phyloP scores from a whole-genome alignment of 1,140 invertebrate species.

The Rhagoletis pomonella region DNA sequence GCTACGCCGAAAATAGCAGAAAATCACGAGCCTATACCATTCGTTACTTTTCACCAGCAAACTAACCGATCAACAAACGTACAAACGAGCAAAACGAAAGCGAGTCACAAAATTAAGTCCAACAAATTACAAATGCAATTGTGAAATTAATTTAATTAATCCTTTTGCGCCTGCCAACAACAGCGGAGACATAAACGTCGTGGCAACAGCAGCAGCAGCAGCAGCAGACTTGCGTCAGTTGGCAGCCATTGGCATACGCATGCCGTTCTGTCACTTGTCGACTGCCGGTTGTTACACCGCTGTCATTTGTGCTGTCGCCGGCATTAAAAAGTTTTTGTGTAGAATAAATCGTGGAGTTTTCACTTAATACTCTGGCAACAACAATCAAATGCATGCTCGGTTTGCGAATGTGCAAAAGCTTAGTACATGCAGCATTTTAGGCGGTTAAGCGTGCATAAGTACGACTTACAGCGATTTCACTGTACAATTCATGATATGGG shows the following conservation, averaged over 20 bases:
- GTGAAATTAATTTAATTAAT: constrained; percentile 73
- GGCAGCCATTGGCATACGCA: constrained; percentile 9
- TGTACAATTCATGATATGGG: neutral
- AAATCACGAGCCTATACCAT: neutral
- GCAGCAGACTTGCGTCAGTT: constrained; percentile 5
- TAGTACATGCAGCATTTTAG: neutral
- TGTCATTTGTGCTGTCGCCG: neutral
- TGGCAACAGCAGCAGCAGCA: neutral
- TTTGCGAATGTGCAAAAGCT: neutral
- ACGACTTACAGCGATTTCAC: neutral
- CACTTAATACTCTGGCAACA: neutral
- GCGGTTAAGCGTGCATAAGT: neutral
- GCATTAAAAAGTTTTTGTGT: constrained; percentile 33
- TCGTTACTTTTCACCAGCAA: neutral
- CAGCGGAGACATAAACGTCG: constrained; percentile 53
- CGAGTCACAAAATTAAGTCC: constrained; percentile 40
- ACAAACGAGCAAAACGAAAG: neutral
- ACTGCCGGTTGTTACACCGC: neutral
- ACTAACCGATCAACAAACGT: neutral
- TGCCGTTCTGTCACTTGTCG: neutral
- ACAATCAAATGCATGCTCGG: neutral
- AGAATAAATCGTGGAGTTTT: constrained; percentile 41
- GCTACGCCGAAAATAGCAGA: neutral
- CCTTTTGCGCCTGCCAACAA: constrained; percentile 58
- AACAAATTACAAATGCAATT: constrained; percentile 72